Conservation (phyloP, 2,113 vertebrate genomes). For the Campylomormyrus numenius region DNA sequence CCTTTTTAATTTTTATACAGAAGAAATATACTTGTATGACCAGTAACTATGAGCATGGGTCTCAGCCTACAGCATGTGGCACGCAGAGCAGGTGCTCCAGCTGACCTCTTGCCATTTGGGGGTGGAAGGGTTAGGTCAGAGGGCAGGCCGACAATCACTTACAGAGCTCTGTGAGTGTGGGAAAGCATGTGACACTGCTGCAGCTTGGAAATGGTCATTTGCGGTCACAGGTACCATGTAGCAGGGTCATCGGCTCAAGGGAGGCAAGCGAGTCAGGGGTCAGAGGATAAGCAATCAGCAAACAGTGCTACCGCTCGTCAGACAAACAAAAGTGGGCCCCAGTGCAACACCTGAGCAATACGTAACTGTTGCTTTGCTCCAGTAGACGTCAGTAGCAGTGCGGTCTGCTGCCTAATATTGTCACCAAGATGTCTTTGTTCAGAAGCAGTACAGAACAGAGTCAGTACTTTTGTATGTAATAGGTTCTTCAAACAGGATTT, state of each 20-base stretch:
- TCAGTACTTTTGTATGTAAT: neutral
- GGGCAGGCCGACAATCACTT: constrained; percentile 25
- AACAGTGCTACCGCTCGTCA: constrained; percentile 42
- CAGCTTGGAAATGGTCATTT: constrained; percentile 35
- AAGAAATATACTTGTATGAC: neutral
- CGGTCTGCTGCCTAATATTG: constrained; percentile 35
- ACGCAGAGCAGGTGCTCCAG: neutral
- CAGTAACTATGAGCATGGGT: too few species aligned
- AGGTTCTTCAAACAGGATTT: neutral
- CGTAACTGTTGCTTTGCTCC: constrained; percentile 28
- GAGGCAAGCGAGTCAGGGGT: constrained; percentile 37
- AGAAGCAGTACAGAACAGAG: neutral
- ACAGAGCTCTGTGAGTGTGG: constrained; percentile 33
- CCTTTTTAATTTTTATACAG: neutral
- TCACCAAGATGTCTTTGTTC: neutral
- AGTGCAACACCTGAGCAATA: constrained; percentile 18
- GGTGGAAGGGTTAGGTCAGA: constrained; percentile 43
- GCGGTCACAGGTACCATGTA: constrained; percentile 52
- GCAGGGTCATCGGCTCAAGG: constrained; percentile 47
- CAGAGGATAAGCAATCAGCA: constrained; percentile 51
- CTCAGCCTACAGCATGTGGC: neutral
- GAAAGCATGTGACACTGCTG: constrained; percentile 33
- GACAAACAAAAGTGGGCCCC: constrained; percentile 39
- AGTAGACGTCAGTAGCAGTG: constrained; percentile 33
- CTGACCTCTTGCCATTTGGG: neutral